A percentile compares a stretch with the other conserved stretches of the same genome.
Conservation (phyloP, 2,113 vertebrate genomes). For the Rhinopithecus roxellana region DNA sequence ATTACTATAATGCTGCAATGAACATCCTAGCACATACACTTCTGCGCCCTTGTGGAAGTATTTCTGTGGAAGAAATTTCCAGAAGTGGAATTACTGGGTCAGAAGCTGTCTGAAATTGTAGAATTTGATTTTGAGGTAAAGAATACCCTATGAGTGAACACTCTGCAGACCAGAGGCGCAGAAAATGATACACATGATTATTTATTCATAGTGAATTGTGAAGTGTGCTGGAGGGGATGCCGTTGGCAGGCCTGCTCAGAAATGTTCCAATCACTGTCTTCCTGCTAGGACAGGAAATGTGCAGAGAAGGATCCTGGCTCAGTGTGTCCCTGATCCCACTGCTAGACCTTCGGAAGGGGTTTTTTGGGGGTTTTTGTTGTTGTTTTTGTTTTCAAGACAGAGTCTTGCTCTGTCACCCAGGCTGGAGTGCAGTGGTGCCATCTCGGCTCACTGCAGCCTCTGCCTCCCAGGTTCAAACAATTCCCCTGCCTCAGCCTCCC, state of each 20-base stretch:
- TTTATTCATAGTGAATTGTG: neutral
- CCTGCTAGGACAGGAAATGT: neutral
- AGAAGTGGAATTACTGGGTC: neutral
- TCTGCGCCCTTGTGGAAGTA: neutral
- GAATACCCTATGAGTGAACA: neutral
- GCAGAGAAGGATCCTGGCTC: neutral
- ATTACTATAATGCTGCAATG: neutral
- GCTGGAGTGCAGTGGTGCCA: too few species aligned
- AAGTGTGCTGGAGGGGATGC: too few species aligned
- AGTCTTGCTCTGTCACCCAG: too few species aligned
- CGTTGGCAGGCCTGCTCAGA: neutral
- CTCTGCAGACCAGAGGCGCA: neutral
- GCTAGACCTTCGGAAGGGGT: too few species aligned
- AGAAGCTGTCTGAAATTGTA: neutral
- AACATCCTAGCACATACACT: neutral
- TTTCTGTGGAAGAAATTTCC: neutral
- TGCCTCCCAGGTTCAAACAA: too few species aligned
- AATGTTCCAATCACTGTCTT: neutral
- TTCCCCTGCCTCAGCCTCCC: too few species aligned
- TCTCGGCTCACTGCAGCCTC: too few species aligned
- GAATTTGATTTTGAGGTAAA: neutral
- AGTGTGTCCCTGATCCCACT: neutral
- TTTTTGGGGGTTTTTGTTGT: too few species aligned
- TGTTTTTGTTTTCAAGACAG: too few species aligned
- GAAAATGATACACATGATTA: neutral